Percentiles rank a stretch among this genome's conserved stretches.
phyloP scores from a whole-genome alignment of 23 tunicate species.

The Diplosoma virens region DNA sequence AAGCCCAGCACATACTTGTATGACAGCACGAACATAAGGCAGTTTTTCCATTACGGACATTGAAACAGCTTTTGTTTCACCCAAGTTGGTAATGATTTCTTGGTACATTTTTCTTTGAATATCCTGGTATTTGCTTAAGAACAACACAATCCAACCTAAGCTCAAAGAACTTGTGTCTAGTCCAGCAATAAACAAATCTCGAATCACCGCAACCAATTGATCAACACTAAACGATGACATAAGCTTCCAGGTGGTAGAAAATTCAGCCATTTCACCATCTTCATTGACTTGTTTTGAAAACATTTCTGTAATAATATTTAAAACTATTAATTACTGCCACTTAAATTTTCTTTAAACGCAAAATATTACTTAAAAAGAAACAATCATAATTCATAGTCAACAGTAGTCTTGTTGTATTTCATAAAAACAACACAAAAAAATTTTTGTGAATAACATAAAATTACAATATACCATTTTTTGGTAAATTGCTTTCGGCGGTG shows the following conservation, averaged over 20 bases:
- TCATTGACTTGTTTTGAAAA: no score
- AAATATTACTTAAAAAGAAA: no score
- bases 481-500: no score
- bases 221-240: constrained; percentile 10
- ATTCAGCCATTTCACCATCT: not conserved
- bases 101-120: constrained; percentile 35
- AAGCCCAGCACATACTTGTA: constrained; percentile 65
- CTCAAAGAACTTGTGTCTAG: constrained; percentile 48
- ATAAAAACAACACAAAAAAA: no score
- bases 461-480: no score
- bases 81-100: constrained; percentile 33
- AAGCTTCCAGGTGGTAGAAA: constrained; percentile 4
- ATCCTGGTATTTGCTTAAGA: constrained; percentile 21
- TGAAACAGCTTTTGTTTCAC: not conserved
- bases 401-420: no score
- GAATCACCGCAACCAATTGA: constrained; percentile 11
- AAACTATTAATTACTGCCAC: no score
- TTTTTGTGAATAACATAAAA: no score
- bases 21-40: constrained; percentile 41
- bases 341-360: no score
- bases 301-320: no score
- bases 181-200: constrained; percentile 57
- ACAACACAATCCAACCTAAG: constrained; percentile 29
- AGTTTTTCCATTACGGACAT: constrained; percentile 26
- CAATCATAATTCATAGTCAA: no score